Evolutionary conservation across 2,888 invertebrate genomes (phyloP), one percentile per base, ranked within the genome.

Genomic region (Osmoderma eremita): DNA sequence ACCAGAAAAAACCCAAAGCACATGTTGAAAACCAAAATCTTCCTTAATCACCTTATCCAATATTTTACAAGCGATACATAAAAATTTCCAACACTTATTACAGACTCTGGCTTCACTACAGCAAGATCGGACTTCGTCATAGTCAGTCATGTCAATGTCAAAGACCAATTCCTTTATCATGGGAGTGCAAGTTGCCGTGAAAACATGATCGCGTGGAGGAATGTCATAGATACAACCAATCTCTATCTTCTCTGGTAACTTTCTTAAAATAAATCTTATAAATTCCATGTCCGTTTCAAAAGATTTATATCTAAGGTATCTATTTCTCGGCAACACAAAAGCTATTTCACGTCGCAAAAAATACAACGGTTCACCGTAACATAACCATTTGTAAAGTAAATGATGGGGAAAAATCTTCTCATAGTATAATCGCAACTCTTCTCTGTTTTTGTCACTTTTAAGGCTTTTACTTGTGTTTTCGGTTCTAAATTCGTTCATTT

Each of bases 31-130:
- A 38, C 53, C 53, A 38, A 54, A 54, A 54, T 54, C 53, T 12
- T 54, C 38, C 1, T 10, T 54, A 17, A 54, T 1, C 36, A 54
- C 15, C 18, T n/a, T 39, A n/a, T 38, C 36, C 18, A 54, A 54
- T 38, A 54, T 39, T 54, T 39, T 54, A 39, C 53, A 54, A 10
- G 53, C 53, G n/a, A 54, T 13, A 38, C 53, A 54, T 15, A 54
- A 3, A 18, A 54, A 54, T 18, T 54, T 54, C 53, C 53, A 54
- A 17, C 53, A 54, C 18, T 54, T 54, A 38, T 12, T 18, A 39
- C 53, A 54, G 5, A 54, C 15, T 10, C 38, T 30, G 3, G 53
- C 18, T 54, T 15, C 17, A 5, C 17, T 18, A 10, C 53, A 54
- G 38, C 53, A 54, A 12, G 53, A 18, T 6, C 53, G 53, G 38